Percentiles rank a stretch among this genome's conserved stretches.
These are phyloP conservation scores for Nibea albiflora DNA, from an alignment of 2,113 vertebrate genomes.

Conservation along the genomic window DNA sequence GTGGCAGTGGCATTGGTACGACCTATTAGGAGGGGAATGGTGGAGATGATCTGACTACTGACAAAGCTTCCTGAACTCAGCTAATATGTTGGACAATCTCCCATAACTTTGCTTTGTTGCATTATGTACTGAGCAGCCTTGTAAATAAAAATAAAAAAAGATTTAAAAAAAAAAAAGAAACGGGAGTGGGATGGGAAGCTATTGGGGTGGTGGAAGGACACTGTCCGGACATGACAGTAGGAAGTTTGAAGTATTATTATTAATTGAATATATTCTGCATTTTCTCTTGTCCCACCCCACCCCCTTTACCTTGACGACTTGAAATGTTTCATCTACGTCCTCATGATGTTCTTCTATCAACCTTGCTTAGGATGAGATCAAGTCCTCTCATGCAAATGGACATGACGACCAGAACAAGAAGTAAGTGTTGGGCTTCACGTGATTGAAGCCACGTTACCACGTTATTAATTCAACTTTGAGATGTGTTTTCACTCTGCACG, in stretches of 20 bases:
- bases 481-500: background rate
- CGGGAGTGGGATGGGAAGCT: slow-evolving; percentile 66
- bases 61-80: slow-evolving; percentile 75
- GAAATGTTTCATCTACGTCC: slow-evolving; percentile 98
- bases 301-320: slow-evolving; percentile 98
- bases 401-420: slow-evolving; percentile 97
- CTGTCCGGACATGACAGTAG: slow-evolving; percentile 87
- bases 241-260: slow-evolving; percentile 86
- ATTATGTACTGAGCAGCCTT: slow-evolving; percentile 77
- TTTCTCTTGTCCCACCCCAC: slow-evolving; percentile 96
- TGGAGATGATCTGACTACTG: slow-evolving; percentile 71
- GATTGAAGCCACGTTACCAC: background rate
- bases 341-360: slow-evolving; percentile 99
- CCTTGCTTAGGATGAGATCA: slow-evolving; percentile 99
- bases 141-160: slow-evolving; percentile 26
- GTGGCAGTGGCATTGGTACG: slow-evolving; percentile 92
- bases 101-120: slow-evolving; percentile 72
- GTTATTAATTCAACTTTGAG: background rate
- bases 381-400: slow-evolving; percentile 98
- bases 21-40: slow-evolving; percentile 84
- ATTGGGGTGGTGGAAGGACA: slow-evolving; percentile 81
- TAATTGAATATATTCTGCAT: slow-evolving; percentile 86
- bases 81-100: slow-evolving; percentile 75
- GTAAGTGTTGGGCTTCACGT: slow-evolving; percentile 83
- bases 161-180: slow-evolving; percentile 25